Conservation (phyloP, 2,888 invertebrate species). For the Drosophila robusta region DNA sequence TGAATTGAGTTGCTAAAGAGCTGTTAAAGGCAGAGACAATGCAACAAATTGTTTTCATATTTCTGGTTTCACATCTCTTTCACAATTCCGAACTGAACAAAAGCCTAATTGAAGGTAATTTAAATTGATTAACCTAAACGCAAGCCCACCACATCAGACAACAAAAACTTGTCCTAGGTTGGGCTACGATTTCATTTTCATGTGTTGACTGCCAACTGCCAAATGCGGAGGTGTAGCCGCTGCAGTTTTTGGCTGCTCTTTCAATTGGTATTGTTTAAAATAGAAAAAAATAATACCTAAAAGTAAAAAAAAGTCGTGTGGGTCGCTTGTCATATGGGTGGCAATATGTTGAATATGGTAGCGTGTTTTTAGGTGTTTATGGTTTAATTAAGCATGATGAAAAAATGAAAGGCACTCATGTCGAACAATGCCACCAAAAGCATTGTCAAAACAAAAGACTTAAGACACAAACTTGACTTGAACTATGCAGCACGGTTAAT, state of each 20-base stretch:
- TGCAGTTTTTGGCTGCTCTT: slow-evolving; percentile 67
- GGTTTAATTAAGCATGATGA: slow-evolving; percentile 71
- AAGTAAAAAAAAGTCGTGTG: slow-evolving; percentile 46
- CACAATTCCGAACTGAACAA: slow-evolving; percentile 57
- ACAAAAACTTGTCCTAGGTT: slow-evolving; percentile 54
- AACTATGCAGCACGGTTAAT: slow-evolving; percentile 32
- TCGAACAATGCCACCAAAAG: slow-evolving; percentile 21
- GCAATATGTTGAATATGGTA: slow-evolving; percentile 68
- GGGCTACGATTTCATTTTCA: slow-evolving; percentile 38
- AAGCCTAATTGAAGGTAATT: slow-evolving; percentile 78
- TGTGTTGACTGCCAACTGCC: slow-evolving; percentile 22
- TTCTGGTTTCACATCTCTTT: slow-evolving; percentile 38
- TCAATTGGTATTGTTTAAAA: slow-evolving; percentile 68
- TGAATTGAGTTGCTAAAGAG: slow-evolving; percentile 48
- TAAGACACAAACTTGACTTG: slow-evolving; percentile 35
- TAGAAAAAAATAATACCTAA: slow-evolving; percentile 15
- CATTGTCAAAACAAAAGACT: slow-evolving; percentile 42
- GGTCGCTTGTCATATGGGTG: slow-evolving; percentile 63
- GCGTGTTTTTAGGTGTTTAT: slow-evolving; percentile 77
- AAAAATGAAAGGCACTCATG: slow-evolving; percentile 60
- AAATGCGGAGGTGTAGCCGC: slow-evolving; percentile 53
- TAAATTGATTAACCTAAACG: slow-evolving; percentile 75
- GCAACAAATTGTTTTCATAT: slow-evolving; percentile 51
- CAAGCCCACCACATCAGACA: slow-evolving; percentile 51
- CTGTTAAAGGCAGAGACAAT: slow-evolving; percentile 32